phyloP scores from a whole-genome alignment of 2,888 invertebrate genomes.

The Julus scandinavius region DNA sequence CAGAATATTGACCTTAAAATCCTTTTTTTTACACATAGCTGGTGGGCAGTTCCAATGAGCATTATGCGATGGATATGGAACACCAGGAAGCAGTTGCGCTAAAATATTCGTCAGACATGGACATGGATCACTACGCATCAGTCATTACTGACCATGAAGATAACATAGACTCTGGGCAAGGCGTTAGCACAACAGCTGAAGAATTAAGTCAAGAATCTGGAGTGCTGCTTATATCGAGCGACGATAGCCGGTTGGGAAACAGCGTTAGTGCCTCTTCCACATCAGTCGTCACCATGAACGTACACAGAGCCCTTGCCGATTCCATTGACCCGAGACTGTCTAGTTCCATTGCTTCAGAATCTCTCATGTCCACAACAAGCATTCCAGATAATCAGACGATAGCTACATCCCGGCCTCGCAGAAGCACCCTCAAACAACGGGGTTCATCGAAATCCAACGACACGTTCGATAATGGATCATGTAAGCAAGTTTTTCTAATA shows the following conservation, averaged over 20 bases:
- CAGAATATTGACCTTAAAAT: neutral
- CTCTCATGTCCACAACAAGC: conserved; percentile 46
- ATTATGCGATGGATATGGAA: conserved; percentile 38
- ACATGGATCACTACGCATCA: conserved; percentile 40
- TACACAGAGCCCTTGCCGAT: neutral
- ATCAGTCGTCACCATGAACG: conserved; percentile 2
- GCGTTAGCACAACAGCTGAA: conserved; percentile 41
- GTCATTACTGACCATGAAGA: neutral
- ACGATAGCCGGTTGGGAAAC: neutral
- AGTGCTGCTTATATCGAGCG: conserved; percentile 45
- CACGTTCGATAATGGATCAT: conserved; percentile 47
- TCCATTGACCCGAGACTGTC: neutral
- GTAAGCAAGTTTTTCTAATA: conserved; percentile 12
- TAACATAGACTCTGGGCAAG: conserved; percentile 43
- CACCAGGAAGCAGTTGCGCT: conserved; percentile 49
- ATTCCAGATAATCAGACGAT: conserved; percentile 49
- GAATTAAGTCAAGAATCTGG: conserved; percentile 24
- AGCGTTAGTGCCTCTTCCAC: neutral
- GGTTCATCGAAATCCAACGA: conserved; percentile 37
- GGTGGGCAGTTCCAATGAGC: conserved; percentile 45
- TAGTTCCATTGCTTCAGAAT: conserved; percentile 40
- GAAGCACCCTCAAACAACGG: conserved; percentile 29
- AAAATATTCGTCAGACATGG: conserved; percentile 30
- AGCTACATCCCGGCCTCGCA: conserved; percentile 35
- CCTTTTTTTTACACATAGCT: conserved; percentile 3